phyloP scores from a whole-genome alignment of 1,140 invertebrate species.

The Sinella curviseta region DNA sequence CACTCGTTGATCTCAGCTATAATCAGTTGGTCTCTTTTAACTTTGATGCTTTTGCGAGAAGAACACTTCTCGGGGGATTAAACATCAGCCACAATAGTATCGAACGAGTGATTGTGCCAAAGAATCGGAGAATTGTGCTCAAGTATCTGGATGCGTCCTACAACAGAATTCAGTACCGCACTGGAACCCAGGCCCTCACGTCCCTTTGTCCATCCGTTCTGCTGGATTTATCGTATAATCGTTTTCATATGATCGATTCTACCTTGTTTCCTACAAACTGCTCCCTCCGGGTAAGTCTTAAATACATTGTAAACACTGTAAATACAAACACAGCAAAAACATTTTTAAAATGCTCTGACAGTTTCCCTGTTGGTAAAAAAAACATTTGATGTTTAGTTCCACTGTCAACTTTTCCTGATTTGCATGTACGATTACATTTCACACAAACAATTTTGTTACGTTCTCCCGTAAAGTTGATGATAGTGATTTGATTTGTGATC shows the following conservation, averaged over 20 bases:
- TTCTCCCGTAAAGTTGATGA: too few species aligned
- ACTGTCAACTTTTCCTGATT: too few species aligned
- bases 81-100: conserved; percentile 78
- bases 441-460: too few species aligned
- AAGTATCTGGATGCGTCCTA: conserved; percentile 73
- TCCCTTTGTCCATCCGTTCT: conserved; percentile 73
- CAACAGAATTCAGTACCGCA: conserved; percentile 69
- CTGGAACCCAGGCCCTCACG: conserved; percentile 74
- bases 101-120: conserved; percentile 71
- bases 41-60: conserved; percentile 71
- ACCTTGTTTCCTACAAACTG: conserved; percentile 46
- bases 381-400: too few species aligned
- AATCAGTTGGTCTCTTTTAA: conserved; percentile 72
- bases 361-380: too few species aligned
- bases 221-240: conserved; percentile 75
- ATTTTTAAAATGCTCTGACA: too few species aligned
- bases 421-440: too few species aligned
- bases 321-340: not conserved
- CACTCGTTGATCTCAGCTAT: conserved; percentile 68
- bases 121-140: conserved; percentile 67
- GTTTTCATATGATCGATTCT: conserved; percentile 67
- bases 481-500: too few species aligned
- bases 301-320: too few species aligned
- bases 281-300: conserved; percentile 49
- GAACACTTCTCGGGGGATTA: conserved; percentile 71